Evolutionary conservation across 1,140 invertebrate genomes (phyloP).

Genomic region (Elymnias hypermnestra): DNA sequence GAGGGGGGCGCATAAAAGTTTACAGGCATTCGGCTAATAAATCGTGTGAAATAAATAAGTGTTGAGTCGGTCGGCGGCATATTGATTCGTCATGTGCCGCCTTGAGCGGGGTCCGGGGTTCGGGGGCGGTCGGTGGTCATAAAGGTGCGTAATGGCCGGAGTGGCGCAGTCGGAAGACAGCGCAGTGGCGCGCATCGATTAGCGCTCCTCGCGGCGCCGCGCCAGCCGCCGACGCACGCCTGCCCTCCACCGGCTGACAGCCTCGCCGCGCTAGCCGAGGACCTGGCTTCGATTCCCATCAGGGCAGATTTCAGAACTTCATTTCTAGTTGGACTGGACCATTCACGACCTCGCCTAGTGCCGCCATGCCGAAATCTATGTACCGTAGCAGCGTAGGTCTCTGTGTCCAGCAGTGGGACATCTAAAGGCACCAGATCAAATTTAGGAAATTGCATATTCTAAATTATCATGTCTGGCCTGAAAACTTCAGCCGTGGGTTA

Average conservation of each 20-base stretch:
- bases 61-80: conserved; percentile 73
- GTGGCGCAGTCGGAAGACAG: conserved; percentile 70
- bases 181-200: conserved; percentile 73
- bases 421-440: too few species aligned
- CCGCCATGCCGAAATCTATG: too few species aligned
- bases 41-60: conserved; percentile 75
- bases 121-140: conserved; percentile 49
- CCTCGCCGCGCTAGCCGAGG: neutral
- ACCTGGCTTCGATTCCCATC: neutral
- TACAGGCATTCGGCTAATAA: conserved; percentile 73
- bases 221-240: conserved; percentile 69
- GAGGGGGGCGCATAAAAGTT: conserved; percentile 62
- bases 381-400: too few species aligned
- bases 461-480: too few species aligned
- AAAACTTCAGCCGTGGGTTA: too few species aligned
- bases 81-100: conserved; percentile 75
- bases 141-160: conserved; percentile 75
- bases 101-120: conserved; percentile 52
- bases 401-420: too few species aligned
- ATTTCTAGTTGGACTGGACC: too few species aligned
- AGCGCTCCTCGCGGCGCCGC: conserved; percentile 45
- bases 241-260: conserved; percentile 27
- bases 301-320: too few species aligned
- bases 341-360: too few species aligned
- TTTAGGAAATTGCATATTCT: too few species aligned